phyloP scores from a whole-genome alignment of 2,797 vertebrate species.

The Pseudochirops corinnae region DNA sequence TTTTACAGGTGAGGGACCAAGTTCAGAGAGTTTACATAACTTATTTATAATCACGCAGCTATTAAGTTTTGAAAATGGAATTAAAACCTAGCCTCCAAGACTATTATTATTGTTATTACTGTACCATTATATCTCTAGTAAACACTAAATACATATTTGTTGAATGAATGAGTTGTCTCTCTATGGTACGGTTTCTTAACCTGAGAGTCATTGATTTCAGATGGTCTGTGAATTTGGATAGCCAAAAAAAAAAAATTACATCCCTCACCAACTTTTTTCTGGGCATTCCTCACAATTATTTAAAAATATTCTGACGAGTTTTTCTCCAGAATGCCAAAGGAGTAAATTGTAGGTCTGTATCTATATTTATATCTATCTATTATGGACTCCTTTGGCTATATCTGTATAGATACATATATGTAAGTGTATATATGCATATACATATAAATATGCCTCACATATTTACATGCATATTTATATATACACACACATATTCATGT shows the following conservation, averaged over 20 bases:
- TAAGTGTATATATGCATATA: no score
- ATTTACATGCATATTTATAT: no score
- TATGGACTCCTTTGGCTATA: neutral
- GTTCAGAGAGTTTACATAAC: neutral
- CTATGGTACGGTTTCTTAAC: neutral
- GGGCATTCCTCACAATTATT: neutral
- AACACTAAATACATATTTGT: neutral
- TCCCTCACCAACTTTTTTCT: neutral
- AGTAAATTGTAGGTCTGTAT: neutral
- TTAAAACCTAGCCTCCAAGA: neutral
- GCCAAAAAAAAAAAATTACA: neutral
- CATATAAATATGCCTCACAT: no score
- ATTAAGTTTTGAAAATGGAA: neutral
- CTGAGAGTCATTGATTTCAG: neutral
- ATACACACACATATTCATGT: no score
- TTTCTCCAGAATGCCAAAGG: neutral
- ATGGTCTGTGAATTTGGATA: neutral
- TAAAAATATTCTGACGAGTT: neutral
- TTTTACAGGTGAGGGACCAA: neutral
- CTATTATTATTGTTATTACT: neutral
- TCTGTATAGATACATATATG: neutral
- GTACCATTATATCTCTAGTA: neutral
- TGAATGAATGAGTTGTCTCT: neutral
- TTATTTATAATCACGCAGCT: neutral
- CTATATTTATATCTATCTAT: neutral